Evolutionary conservation across 2,113 vertebrate genomes (phyloP).

Genomic region (Butorides virescens): DNA sequence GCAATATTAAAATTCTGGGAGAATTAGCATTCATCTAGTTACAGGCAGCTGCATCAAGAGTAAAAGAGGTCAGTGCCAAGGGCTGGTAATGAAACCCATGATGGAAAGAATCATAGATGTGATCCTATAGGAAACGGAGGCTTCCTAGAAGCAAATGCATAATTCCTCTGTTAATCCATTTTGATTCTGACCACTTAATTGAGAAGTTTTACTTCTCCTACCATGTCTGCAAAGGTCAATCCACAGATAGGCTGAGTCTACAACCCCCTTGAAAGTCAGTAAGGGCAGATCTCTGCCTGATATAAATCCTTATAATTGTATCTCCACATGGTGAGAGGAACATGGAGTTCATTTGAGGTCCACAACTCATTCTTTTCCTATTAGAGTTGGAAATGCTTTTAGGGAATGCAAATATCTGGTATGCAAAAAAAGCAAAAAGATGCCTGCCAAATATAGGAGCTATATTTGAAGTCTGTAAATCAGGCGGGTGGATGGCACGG

Average conservation of each 20-base stretch:
- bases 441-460: background rate
- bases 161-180: background rate
- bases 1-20: background rate
- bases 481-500: background rate
- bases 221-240: background rate
- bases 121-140: background rate
- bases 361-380: background rate
- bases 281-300: background rate
- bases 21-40: background rate
- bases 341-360: background rate
- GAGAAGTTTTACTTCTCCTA: background rate
- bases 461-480: slow-evolving; percentile 1
- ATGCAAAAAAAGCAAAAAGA: background rate
- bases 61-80: background rate
- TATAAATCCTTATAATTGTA: background rate
- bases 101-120: background rate
- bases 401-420: background rate
- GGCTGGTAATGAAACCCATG: background rate
- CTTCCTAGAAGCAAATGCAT: background rate
- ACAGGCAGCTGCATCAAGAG: background rate
- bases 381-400: background rate
- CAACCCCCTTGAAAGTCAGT: background rate
- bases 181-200: background rate
- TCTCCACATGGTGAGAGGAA: background rate
- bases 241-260: background rate